Conservation (phyloP, 2,888 invertebrate species). For the Sympetrum striolatum region DNA sequence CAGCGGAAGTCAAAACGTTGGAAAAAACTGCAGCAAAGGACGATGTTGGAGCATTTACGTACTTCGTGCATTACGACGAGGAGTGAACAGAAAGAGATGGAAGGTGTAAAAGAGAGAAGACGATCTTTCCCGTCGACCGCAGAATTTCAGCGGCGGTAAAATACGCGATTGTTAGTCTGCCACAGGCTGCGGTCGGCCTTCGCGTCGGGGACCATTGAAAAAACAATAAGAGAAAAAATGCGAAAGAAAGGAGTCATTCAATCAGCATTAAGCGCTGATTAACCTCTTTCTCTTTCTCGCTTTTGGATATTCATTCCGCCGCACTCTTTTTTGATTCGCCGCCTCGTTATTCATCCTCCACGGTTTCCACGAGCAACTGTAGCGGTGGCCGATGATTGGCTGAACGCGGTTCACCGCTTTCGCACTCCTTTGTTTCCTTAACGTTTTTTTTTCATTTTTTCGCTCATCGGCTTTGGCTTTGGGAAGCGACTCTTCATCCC, state of each 20-base stretch:
- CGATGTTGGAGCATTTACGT: too few relatives aligned
- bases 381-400: not conserved
- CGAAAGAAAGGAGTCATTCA: not conserved
- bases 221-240: not conserved
- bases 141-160: not conserved
- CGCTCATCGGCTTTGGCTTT: not conserved
- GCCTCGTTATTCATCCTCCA: not conserved
- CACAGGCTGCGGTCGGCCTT: not conserved
- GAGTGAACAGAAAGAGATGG: not conserved
- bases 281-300: not conserved
- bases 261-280: constrained; percentile 3
- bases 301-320: not conserved
- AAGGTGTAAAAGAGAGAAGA: not conserved
- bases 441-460: not conserved
- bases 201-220: not conserved
- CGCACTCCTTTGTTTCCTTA: not conserved
- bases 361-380: not conserved
- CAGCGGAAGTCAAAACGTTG: too few relatives aligned
- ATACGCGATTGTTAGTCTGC: not conserved
- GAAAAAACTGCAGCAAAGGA: too few relatives aligned
- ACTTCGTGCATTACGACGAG: too few relatives aligned
- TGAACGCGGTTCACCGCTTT: not conserved
- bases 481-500: not conserved
- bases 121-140: not conserved
- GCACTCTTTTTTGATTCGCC: not conserved